Conservation (phyloP, 2,888 invertebrate species). For the Ochlodes sylvanus region DNA sequence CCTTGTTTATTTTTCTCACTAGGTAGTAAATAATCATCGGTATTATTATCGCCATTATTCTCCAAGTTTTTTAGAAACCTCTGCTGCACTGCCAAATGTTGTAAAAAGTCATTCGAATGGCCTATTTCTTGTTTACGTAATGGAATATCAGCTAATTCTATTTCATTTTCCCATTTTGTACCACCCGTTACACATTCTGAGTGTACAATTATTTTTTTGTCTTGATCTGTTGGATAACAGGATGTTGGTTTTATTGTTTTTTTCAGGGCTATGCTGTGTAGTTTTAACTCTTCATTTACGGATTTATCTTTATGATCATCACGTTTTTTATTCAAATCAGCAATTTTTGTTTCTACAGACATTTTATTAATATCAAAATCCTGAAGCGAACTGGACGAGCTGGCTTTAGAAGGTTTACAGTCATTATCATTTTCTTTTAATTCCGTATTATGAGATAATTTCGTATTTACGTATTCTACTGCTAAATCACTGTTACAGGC, state of each 20-base stretch:
- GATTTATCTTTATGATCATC: not conserved
- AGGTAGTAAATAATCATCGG: not conserved
- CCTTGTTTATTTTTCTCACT: not conserved
- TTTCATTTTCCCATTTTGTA: slow-evolving; percentile 2
- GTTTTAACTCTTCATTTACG: slow-evolving; percentile 1
- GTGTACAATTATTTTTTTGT: not conserved
- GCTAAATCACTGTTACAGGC: not conserved
- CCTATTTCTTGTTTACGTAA: slow-evolving; percentile 1
- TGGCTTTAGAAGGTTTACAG: not conserved
- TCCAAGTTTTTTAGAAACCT: slow-evolving; percentile 23
- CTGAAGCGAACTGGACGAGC: not conserved
- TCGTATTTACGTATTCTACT: not conserved
- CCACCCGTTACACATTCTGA: not conserved
- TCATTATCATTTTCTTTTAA: not conserved
- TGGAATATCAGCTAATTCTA: slow-evolving; percentile 25
- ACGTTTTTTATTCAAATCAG: not conserved
- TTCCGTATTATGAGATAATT: not conserved
- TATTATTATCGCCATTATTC: not conserved
- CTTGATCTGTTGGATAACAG: not conserved
- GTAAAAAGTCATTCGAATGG: slow-evolving; percentile 27
- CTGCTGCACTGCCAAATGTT: slow-evolving; percentile 25
- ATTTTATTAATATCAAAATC: not conserved
- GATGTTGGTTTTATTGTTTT: not conserved
- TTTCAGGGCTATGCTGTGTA: slow-evolving; percentile 4
- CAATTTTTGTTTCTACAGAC: not conserved